Evolutionary conservation across 2,113 vertebrate species (phyloP).

Genomic region (Bubo scandiacus): DNA sequence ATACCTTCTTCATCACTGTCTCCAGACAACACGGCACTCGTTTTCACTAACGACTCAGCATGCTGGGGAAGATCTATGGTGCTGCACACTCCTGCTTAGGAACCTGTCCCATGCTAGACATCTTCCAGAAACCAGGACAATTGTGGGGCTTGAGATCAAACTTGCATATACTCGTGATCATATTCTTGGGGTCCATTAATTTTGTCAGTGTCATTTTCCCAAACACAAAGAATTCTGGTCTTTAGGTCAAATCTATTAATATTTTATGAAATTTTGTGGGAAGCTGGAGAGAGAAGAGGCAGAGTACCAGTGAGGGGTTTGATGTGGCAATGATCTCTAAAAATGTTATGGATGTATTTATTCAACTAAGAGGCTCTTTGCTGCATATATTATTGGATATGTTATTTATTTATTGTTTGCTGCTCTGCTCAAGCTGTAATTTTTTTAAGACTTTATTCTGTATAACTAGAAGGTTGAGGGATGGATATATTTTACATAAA

Average conservation of each 20-base stretch:
- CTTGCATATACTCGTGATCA: background rate
- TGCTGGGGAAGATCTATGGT: background rate
- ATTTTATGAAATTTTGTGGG: background rate
- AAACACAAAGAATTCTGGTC: background rate
- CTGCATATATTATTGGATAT: background rate
- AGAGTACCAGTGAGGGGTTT: background rate
- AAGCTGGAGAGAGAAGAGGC: background rate
- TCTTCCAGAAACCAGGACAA: background rate
- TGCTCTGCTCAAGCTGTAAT: background rate
- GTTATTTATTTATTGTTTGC: background rate
- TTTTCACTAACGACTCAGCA: background rate
- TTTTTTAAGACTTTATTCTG: background rate
- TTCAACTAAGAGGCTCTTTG: background rate
- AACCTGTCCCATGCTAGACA: background rate
- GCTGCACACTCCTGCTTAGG: background rate
- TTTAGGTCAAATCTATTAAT: background rate
- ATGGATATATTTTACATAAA: background rate
- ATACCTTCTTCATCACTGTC: background rate
- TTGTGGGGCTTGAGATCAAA: background rate
- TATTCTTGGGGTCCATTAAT: background rate
- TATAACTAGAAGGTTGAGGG: background rate
- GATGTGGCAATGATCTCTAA: background rate
- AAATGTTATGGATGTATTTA: background rate
- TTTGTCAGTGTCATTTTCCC: background rate
- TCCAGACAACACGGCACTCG: background rate